Percentiles rank a stretch among this genome's conserved stretches.
Conservation (phyloP, 2,888 invertebrate species). For the Eilema caniola region DNA sequence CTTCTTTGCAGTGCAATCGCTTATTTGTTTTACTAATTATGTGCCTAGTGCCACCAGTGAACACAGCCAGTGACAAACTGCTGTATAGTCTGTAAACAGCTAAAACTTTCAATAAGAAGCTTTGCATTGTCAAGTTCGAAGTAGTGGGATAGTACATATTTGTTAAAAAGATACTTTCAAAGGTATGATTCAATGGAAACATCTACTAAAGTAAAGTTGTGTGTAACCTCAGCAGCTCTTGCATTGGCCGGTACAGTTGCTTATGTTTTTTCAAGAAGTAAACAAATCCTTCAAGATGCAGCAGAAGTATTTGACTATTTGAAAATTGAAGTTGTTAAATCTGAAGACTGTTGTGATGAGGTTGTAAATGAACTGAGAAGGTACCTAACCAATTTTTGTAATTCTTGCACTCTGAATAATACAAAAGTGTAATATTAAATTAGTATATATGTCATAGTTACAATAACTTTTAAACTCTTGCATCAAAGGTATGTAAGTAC, state of each 20-base stretch:
- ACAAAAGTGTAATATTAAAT: too few relatives aligned
- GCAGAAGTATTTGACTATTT: constrained; percentile 66
- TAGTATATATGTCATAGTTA: too few relatives aligned
- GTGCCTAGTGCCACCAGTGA: too few relatives aligned
- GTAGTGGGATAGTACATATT: background rate
- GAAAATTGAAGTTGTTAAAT: constrained; percentile 63
- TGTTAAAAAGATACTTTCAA: background rate
- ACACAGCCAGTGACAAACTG: too few relatives aligned
- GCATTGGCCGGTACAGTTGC: constrained; percentile 60
- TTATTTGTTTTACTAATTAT: too few relatives aligned
- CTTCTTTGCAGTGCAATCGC: too few relatives aligned
- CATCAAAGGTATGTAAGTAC: too few relatives aligned
- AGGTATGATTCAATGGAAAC: constrained; percentile 49
- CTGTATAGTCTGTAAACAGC: background rate
- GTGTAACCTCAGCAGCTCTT: constrained; percentile 58
- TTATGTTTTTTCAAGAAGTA: constrained; percentile 55
- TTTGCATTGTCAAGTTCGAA: background rate
- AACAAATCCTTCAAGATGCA: constrained; percentile 49
- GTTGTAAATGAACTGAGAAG: constrained; percentile 66
- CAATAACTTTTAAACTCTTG: too few relatives aligned
- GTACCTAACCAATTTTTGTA: constrained; percentile 46
- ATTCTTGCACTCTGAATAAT: too few relatives aligned
- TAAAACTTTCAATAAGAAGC: background rate
- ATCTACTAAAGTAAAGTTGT: constrained; percentile 54
- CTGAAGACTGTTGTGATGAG: constrained; percentile 61